Base-by-base conservation (phyloP, 2,888 invertebrate species). In the Amiota minor region DNA sequence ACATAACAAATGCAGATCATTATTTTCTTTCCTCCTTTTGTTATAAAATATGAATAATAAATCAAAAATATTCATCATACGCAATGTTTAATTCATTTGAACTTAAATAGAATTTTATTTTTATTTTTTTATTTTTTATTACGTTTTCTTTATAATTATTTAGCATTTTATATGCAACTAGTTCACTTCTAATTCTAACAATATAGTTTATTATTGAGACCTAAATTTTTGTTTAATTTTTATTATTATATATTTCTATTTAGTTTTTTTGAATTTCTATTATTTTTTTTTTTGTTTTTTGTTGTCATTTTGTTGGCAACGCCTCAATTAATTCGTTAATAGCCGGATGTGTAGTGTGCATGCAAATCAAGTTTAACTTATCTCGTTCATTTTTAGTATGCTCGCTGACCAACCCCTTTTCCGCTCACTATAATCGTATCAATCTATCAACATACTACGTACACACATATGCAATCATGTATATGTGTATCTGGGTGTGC, bases 241-340 rank as follows among this genome's bases (percentile, higher is more conserved):
- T 35, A 35, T 35, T 35, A 23, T 23, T 23, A 35, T 35, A n/a
- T 35, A 35, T 35, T 35, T 35, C 6, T 35, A 35, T 18, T n/a
- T 59, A 10, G 12, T 11, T 59, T 20, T 59, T 8, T 18, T n/a
- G n/a, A n/a, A n/a, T n/a, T n/a, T n/a, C n/a, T n/a, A n/a, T n/a
- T n/a, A 2, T 56, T 10, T 56, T 9, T 10, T 2, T 23, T 23
- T 18, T n/a, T 9, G 0, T 59, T n/a, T 56, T 56, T 10, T 59
- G 18, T 73, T 62, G 75, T 67, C 72, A 53, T 75, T 67, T n/a
- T 73, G 72, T 78, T 77, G 83, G 85, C 81, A 81, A 81, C 80
- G 82, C 83, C 83, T 83, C 83, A 84, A 84, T 86, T 83, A 86
- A 77, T 76, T 76, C 67, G 76, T 69, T 86, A 83, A 83, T 82